Conservation (phyloP, 2,797 vertebrate genomes). For the Chelmon rostratus region DNA sequence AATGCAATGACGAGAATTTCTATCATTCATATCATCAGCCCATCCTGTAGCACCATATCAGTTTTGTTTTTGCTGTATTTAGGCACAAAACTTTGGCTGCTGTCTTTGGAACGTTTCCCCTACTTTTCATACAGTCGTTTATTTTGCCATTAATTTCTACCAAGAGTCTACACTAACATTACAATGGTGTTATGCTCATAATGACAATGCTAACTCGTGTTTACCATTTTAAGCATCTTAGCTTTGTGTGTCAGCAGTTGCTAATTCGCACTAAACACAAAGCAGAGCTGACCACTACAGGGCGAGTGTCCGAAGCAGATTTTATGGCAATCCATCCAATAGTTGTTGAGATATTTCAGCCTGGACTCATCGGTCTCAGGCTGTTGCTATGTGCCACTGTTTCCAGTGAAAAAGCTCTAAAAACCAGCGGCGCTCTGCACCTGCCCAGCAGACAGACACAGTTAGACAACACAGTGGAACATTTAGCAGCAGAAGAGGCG, state of each 20-base stretch:
- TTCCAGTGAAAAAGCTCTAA: background rate
- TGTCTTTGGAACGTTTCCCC: background rate
- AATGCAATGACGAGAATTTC: background rate
- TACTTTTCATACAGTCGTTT: background rate
- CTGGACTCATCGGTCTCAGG: background rate
- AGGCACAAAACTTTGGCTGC: background rate
- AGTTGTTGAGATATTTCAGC: no score
- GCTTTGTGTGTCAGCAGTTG: background rate
- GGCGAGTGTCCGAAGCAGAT: background rate
- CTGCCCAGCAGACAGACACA: background rate
- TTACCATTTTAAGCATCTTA: background rate
- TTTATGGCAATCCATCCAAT: background rate
- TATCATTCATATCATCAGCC: background rate
- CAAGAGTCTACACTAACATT: background rate
- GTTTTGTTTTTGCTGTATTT: background rate
- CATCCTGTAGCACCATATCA: background rate
- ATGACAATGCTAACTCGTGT: background rate
- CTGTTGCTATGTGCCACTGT: background rate
- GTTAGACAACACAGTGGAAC: background rate
- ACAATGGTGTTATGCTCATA: background rate
- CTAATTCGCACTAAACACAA: background rate
- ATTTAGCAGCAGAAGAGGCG: slow-evolving; percentile 2
- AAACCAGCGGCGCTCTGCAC: background rate
- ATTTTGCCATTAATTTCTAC: background rate
- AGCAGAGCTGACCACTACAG: no score